These are phyloP conservation scores for Vicugna pacos DNA, from an alignment of 2,113 vertebrate species.

Conservation along the genomic window DNA sequence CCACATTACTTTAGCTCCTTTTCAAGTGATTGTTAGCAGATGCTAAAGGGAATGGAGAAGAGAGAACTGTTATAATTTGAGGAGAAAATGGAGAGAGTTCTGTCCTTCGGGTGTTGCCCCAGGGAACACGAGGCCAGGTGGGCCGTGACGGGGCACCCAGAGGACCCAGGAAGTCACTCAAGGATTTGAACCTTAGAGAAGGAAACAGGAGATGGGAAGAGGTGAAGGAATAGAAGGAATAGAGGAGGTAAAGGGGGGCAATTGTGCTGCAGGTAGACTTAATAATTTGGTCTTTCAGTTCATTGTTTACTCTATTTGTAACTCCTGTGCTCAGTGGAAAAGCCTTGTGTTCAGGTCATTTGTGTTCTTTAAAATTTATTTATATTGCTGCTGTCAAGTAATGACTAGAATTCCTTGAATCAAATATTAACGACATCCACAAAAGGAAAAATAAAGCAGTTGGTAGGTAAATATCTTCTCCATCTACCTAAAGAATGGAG, in stretches of 20 bases:
- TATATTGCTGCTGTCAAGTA: neutral
- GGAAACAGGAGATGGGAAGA: neutral
- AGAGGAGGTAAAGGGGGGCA: neutral
- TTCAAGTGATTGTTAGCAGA: conserved; percentile 34
- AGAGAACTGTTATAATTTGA: neutral
- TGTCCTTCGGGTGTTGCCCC: neutral
- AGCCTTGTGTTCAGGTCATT: neutral
- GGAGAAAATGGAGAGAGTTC: neutral
- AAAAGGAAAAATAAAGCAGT: conserved; percentile 59
- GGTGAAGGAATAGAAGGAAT: neutral
- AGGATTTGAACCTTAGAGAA: conserved; percentile 46
- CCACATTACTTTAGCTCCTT: conserved; percentile 29
- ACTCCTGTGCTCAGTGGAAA: neutral
- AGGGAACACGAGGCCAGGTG: neutral
- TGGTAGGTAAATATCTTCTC: conserved; percentile 64
- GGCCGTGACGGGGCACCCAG: neutral
- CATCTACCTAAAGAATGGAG: conserved; percentile 50
- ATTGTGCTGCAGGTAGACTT: neutral
- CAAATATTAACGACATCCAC: conserved; percentile 31
- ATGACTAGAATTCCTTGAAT: conserved; percentile 55
- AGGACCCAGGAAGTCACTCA: neutral
- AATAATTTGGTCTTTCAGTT: neutral
- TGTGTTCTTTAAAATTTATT: neutral
- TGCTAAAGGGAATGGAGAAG: neutral
- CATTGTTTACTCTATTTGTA: neutral